These are phyloP conservation scores for Trochalopteron elliotii DNA, from an alignment of 2,113 vertebrate species.

Conservation along the genomic window DNA sequence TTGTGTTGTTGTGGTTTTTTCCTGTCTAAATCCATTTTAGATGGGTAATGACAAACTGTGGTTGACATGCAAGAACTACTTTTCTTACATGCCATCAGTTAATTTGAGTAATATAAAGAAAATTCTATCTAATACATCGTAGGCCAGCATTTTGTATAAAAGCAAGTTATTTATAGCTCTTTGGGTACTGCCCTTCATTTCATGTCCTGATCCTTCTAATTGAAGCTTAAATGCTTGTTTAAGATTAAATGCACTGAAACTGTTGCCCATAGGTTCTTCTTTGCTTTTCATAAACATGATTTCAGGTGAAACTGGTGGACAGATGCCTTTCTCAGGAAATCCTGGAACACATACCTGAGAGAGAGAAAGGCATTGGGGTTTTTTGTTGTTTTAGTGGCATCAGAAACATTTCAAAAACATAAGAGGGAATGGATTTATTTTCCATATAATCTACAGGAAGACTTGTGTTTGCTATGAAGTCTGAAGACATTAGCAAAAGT, in stretches of 20 bases:
- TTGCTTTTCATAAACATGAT: not conserved
- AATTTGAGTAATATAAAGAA: not conserved
- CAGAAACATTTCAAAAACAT: not conserved
- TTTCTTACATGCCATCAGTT: not conserved
- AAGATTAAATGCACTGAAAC: accelerated
- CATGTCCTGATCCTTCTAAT: not conserved
- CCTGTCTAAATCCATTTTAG: slow-evolving; percentile 32
- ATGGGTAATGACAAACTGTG: slow-evolving; percentile 22
- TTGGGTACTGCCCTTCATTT: not conserved
- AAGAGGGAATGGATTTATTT: not conserved
- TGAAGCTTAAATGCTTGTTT: not conserved
- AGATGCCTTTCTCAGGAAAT: not conserved
- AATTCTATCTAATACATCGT: not conserved
- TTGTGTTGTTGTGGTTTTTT: slow-evolving; percentile 1
- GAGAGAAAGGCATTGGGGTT: not conserved
- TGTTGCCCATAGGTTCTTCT: not conserved
- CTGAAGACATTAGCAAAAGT: not conserved
- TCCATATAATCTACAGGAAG: not conserved
- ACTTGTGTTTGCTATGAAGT: not conserved
- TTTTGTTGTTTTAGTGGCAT: not conserved
- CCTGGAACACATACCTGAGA: not conserved
- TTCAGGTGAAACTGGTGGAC: not conserved
- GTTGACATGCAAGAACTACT: slow-evolving; percentile 6
- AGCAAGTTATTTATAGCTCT: not conserved
- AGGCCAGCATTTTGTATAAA: not conserved